Conservation (phyloP, 2,888 invertebrate species). For the Rhimphoctona megacephalus region DNA sequence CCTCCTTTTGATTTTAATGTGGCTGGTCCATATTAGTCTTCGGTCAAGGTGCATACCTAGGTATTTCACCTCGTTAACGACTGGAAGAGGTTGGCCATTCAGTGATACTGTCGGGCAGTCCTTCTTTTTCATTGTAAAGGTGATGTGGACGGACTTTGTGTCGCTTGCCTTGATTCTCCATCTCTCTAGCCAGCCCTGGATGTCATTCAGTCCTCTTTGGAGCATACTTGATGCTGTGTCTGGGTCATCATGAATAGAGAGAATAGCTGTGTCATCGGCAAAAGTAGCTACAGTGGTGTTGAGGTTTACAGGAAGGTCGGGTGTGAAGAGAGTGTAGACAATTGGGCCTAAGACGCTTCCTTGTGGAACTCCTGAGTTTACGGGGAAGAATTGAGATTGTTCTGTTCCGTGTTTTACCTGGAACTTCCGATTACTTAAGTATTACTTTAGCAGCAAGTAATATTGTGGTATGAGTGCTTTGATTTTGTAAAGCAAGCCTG, state of each 20-base stretch:
- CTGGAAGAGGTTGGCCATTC: conserved; percentile 61
- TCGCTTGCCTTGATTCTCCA: conserved; percentile 26
- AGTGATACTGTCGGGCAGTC: conserved; percentile 49
- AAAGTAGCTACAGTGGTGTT: conserved; percentile 24
- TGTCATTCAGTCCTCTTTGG: conserved; percentile 4
- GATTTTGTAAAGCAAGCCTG: conserved; percentile 69
- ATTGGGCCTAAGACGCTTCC: conserved; percentile 60
- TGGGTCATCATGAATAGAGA: too few relatives aligned
- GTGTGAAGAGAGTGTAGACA: conserved; percentile 51
- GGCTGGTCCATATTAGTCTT: conserved; percentile 63
- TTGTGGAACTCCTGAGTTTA: conserved; percentile 11
- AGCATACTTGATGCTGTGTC: conserved; percentile 9
- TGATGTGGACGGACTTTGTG: conserved; percentile 4
- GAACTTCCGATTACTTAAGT: conserved; percentile 24
- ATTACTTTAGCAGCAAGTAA: conserved; percentile 47
- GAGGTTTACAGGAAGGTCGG: conserved; percentile 18
- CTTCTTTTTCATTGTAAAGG: background rate
- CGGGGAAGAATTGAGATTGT: background rate
- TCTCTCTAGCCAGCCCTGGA: conserved; percentile 16
- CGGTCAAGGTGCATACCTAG: conserved; percentile 70
- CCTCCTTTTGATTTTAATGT: conserved; percentile 49
- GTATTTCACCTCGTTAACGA: conserved; percentile 68
- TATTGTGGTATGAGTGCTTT: conserved; percentile 61
- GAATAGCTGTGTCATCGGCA: conserved; percentile 42
- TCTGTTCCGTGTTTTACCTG: conserved; percentile 26